Evolutionary conservation across 1,140 invertebrate species (phyloP).

Genomic region (Cydia splendana): DNA sequence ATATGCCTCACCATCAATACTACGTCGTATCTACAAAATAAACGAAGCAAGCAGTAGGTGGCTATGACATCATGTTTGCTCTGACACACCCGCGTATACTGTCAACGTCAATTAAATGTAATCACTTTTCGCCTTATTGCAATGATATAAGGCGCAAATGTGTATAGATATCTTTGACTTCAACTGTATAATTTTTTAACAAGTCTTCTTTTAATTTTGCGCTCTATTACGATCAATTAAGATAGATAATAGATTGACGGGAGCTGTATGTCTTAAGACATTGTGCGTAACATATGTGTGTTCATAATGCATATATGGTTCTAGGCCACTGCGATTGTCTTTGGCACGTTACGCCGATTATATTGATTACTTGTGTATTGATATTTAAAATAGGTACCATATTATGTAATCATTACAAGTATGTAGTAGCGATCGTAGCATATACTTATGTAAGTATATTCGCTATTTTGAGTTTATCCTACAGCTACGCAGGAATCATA

Average conservation of each 20-base stretch:
- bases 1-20: background rate
- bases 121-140: background rate
- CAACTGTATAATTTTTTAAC: background rate
- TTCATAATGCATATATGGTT: slow-evolving; percentile 3
- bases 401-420: background rate
- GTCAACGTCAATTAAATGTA: background rate
- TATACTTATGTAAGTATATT: background rate
- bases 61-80: slow-evolving; percentile 16
- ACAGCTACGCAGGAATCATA: no score
- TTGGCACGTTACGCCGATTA: slow-evolving; percentile 3
- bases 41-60: background rate
- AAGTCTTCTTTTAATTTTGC: background rate
- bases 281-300: background rate
- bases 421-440: background rate
- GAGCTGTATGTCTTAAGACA: background rate
- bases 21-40: slow-evolving; percentile 7
- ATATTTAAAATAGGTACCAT: background rate
- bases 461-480: no score
- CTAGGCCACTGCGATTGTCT: slow-evolving; percentile 15
- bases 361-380: slow-evolving; percentile 14
- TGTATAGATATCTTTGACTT: background rate
- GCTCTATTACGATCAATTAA: background rate
- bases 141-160: background rate
- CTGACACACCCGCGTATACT: background rate
- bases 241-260: background rate